Evolutionary conservation across 2,888 invertebrate genomes (phyloP).

Genomic region (Campoplex nolae): DNA sequence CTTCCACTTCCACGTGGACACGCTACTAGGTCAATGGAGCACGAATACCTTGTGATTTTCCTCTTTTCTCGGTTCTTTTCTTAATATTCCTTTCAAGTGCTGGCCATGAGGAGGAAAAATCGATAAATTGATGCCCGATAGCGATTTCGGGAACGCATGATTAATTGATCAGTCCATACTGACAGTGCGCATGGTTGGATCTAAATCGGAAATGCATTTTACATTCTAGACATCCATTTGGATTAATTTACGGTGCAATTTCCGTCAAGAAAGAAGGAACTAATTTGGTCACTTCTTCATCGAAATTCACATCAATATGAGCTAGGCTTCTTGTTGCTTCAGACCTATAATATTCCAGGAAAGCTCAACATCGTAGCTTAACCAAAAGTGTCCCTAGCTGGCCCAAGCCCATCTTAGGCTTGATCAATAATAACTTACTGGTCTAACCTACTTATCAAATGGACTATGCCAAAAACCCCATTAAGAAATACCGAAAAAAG

Average conservation of each 20-base stretch:
- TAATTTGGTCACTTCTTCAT: background rate
- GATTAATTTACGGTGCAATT: background rate
- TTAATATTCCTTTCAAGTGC: constrained; percentile 1
- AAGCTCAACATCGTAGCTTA: background rate
- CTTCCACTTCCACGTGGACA: constrained; percentile 18
- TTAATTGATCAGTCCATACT: background rate
- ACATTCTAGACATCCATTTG: background rate
- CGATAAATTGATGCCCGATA: background rate
- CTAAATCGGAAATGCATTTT: background rate
- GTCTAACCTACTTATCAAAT: background rate
- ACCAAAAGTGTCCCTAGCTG: background rate
- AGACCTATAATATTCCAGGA: background rate
- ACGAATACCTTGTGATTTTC: constrained; percentile 40
- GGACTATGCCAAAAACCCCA: background rate
- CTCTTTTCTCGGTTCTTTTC: background rate
- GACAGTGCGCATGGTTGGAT: background rate
- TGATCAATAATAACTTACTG: background rate
- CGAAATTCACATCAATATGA: background rate
- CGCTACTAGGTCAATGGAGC: constrained; percentile 70
- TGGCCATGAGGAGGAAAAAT: background rate
- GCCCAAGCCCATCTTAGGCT: background rate
- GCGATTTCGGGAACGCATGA: background rate
- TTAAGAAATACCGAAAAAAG: background rate
- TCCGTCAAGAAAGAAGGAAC: background rate
- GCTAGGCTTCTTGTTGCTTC: background rate